phyloP scores from a whole-genome alignment of 2,888 invertebrate genomes.

The Patella depressa region DNA sequence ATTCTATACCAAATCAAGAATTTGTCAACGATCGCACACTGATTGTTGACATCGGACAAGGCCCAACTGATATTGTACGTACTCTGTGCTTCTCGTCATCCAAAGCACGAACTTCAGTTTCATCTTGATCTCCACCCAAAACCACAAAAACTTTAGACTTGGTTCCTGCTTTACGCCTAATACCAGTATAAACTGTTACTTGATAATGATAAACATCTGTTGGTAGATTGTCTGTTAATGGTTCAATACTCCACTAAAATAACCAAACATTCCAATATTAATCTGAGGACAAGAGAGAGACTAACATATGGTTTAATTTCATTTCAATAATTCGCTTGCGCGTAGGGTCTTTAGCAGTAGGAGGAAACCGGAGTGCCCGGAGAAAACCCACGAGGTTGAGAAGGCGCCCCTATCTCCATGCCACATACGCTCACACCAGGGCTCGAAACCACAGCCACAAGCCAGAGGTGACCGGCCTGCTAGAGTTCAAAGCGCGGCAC shows the following conservation, averaged over 20 bases:
- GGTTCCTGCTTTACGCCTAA: constrained; percentile 45
- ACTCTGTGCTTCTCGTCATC: constrained; percentile 44
- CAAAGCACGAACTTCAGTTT: constrained; percentile 43
- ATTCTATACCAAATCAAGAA: no score
- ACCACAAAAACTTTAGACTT: constrained; percentile 46
- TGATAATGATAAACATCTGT: constrained; percentile 65
- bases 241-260: constrained; percentile 48
- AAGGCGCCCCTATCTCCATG: no score
- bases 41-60: no score
- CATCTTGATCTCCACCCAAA: constrained; percentile 43
- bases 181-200: constrained; percentile 64
- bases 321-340: background rate
- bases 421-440: no score
- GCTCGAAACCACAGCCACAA: no score
- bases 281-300: no score
- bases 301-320: no score
- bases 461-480: no score
- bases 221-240: constrained; percentile 61
- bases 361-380: background rate
- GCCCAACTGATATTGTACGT: background rate
- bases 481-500: no score
- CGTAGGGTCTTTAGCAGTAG: background rate
- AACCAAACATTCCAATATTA: background rate
- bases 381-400: no score
- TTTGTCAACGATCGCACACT: no score